phyloP scores from a whole-genome alignment of 2,888 invertebrate species.

The Augochlorella aurata region DNA sequence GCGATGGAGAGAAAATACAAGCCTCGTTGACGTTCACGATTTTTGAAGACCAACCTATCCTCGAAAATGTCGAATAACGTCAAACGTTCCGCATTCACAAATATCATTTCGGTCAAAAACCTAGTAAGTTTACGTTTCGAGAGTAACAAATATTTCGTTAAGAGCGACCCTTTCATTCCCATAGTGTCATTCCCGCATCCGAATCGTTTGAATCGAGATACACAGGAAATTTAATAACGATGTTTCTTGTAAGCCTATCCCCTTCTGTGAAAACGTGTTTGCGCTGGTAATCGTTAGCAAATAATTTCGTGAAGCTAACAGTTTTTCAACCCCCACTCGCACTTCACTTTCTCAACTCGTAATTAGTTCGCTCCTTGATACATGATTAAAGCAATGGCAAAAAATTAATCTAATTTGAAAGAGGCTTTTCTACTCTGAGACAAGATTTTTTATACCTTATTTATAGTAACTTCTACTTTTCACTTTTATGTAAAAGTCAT shows the following conservation, averaged over 20 bases:
- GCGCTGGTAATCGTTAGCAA: not conserved
- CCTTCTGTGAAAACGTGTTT: not conserved
- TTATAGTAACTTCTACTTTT: too few relatives aligned
- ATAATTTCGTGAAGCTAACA: not conserved
- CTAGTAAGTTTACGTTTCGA: not conserved
- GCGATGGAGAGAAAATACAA: conserved; percentile 30
- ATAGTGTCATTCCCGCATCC: not conserved
- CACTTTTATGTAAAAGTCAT: too few relatives aligned
- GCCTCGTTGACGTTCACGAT: conserved; percentile 17
- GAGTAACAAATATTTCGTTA: not conserved
- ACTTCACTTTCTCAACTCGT: not conserved
- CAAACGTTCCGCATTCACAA: not conserved
- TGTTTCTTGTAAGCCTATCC: not conserved
- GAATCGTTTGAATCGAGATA: not conserved
- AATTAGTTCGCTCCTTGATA: too few relatives aligned
- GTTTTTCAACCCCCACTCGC: not conserved
- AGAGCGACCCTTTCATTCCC: not conserved
- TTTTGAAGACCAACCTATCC: not conserved
- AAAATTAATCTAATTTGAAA: too few relatives aligned
- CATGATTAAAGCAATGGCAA: too few relatives aligned
- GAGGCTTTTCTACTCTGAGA: too few relatives aligned
- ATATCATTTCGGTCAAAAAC: not conserved
- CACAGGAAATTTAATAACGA: not conserved
- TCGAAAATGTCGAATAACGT: not conserved
- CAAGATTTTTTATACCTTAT: too few relatives aligned